A percentile compares a stretch with the other conserved stretches of the same genome.
phyloP scores from a whole-genome alignment of 1,140 invertebrate species.

The Mycetomoellerius zeteki region DNA sequence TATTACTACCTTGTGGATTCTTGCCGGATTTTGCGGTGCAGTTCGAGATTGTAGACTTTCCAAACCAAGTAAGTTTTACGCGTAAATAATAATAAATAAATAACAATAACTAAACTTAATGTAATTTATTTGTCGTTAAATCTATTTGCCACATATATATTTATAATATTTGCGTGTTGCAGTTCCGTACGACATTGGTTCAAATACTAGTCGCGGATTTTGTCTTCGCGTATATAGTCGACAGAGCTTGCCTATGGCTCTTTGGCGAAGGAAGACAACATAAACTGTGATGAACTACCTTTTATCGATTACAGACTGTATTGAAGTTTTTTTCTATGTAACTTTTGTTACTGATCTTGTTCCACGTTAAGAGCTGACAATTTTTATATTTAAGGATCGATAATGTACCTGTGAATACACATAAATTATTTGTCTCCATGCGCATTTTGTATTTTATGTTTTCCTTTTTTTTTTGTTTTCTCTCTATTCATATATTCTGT shows the following conservation, averaged over 20 bases:
- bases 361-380: constrained; percentile 63
- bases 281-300: constrained; percentile 82
- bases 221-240: constrained; percentile 93
- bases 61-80: constrained; percentile 90
- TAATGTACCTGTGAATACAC: constrained; percentile 24
- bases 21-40: constrained; percentile 92
- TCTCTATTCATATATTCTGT: constrained; percentile 7
- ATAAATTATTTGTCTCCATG: not conserved
- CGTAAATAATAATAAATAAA: too few species aligned
- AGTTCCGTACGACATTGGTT: constrained; percentile 95
- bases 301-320: constrained; percentile 46
- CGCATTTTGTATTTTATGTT: constrained; percentile 37
- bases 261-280: constrained; percentile 92
- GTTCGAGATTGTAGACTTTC: constrained; percentile 97
- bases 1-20: constrained; percentile 92
- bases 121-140: not conserved
- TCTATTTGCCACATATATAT: not conserved
- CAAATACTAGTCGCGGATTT: constrained; percentile 94
- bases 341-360: constrained; percentile 64
- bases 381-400: constrained; percentile 39
- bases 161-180: constrained; percentile 83
- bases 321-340: constrained; percentile 55
- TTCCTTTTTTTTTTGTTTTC: not conserved
- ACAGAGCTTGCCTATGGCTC: constrained; percentile 94
- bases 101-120: not conserved